A percentile compares a stretch with the other conserved stretches of the same genome.
Conservation (phyloP, 2,888 invertebrate species). For the Venustoraphidia nigricollis region DNA sequence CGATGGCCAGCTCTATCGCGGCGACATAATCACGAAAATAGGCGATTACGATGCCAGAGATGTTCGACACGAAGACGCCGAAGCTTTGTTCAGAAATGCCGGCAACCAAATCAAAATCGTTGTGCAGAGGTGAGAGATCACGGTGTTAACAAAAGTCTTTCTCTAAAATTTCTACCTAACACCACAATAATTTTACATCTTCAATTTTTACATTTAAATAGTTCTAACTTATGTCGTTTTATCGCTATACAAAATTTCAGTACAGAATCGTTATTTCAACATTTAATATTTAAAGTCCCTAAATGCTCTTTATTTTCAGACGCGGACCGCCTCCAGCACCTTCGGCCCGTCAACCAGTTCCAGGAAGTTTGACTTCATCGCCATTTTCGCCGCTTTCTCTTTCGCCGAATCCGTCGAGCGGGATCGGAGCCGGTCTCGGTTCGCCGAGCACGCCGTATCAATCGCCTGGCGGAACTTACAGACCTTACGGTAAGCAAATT, state of each 20-base stretch:
- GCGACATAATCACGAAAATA: constrained; percentile 82
- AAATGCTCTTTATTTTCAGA: background rate
- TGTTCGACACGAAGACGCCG: constrained; percentile 81
- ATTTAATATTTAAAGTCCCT: too few relatives aligned
- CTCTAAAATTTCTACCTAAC: too few relatives aligned
- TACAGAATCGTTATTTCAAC: too few relatives aligned
- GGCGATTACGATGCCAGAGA: constrained; percentile 79
- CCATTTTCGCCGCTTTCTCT: constrained; percentile 1
- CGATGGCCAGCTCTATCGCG: constrained; percentile 70
- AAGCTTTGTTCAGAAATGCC: constrained; percentile 71
- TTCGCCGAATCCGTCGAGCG: background rate
- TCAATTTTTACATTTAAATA: too few relatives aligned
- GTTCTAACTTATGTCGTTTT: too few relatives aligned
- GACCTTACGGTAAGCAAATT: constrained; percentile 2
- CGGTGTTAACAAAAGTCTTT: too few relatives aligned
- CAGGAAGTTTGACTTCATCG: background rate
- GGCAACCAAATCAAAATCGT: constrained; percentile 65
- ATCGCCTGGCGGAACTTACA: background rate
- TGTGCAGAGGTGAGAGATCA: constrained; percentile 53
- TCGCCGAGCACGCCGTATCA: constrained; percentile 2
- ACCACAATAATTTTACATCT: too few relatives aligned
- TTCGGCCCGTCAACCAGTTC: background rate
- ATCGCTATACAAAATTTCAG: too few relatives aligned
- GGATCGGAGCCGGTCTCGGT: background rate
- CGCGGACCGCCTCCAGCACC: background rate